Base-by-base conservation (phyloP, 2,797 vertebrate genomes). In the Sebastes wilsoni region DNA sequence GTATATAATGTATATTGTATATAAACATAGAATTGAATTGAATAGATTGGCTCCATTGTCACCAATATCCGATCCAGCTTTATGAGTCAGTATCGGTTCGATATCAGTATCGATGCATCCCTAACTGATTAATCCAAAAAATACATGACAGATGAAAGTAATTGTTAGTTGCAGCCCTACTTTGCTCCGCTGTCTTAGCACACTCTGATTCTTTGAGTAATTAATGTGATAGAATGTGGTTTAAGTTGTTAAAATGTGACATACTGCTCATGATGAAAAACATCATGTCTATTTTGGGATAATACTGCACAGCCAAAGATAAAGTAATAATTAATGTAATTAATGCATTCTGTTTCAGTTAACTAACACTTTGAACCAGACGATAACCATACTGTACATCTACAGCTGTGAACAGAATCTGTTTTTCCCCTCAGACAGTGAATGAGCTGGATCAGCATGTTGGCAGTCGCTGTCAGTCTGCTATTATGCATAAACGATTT, bases 401-500 rank as follows among this genome's bases (percentile, higher is more conserved):
- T 69, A 4, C 67, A 73, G 81, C 61, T 14, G 46, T 34, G 73
- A 79, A 12, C 65, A 54, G 49, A 56, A 20, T 56, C 16, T 36
- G 55, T 54, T 71, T 75, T 67, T 64, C 69, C 49, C 28, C 70
- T 81, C 84, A 69, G 42, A 68, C 82, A 72, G 71, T 36, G 61
- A 85, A 64, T 75, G 77, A 80, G 76, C 89, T 81, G 78, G 78
- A 82, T 83, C 81, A 79, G 84, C 85, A 56, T 75, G 80, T 68
- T 90, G 86, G 87, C 84, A 69, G 75, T 20, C 74, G 8, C 78
- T 69, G 34, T 79, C 80, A 66, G 58, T 70, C 78, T 65, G 76
- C 84, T 85, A 79, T 88, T 92, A 79, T 76, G 77, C 74, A 88
- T 87, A 87, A 92, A 92, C 12, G 75, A 55, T 88, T 92, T 90